phyloP scores from a whole-genome alignment of 1,140 invertebrate genomes.

The Alviniconcha marisindica region DNA sequence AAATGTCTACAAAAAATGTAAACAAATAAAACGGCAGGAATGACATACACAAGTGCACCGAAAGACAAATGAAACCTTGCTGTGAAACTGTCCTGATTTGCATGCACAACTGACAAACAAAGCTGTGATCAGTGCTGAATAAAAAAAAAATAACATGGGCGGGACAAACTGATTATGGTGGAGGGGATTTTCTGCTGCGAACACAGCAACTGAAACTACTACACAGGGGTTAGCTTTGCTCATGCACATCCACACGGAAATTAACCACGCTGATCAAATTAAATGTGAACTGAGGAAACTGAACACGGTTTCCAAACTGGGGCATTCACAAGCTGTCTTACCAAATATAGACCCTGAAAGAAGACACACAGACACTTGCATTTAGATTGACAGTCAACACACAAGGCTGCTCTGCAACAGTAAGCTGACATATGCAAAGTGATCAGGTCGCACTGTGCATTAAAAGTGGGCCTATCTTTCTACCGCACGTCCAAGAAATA shows the following conservation, averaged over 20 bases:
- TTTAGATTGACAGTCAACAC: too few species aligned
- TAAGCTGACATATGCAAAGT: too few species aligned
- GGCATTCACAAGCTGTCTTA: conserved; percentile 10
- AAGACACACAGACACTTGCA: background rate
- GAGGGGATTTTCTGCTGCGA: background rate
- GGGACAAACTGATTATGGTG: background rate
- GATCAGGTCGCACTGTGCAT: too few species aligned
- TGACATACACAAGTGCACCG: background rate
- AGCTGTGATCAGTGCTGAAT: background rate
- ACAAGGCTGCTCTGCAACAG: too few species aligned
- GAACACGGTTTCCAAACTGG: background rate
- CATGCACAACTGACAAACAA: background rate
- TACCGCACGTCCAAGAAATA: too few species aligned
- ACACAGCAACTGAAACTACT: too few species aligned
- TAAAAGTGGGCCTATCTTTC: too few species aligned
- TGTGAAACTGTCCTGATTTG: too few species aligned
- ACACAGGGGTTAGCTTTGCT: too few species aligned
- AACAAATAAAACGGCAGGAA: background rate
- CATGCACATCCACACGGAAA: background rate
- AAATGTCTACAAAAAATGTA: background rate
- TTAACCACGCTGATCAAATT: background rate
- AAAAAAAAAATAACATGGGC: background rate
- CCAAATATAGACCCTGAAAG: conserved; percentile 44
- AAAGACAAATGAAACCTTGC: background rate
- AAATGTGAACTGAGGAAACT: conserved; percentile 6